Conservation (phyloP, 2,888 invertebrate genomes). For the Lagria hirta region DNA sequence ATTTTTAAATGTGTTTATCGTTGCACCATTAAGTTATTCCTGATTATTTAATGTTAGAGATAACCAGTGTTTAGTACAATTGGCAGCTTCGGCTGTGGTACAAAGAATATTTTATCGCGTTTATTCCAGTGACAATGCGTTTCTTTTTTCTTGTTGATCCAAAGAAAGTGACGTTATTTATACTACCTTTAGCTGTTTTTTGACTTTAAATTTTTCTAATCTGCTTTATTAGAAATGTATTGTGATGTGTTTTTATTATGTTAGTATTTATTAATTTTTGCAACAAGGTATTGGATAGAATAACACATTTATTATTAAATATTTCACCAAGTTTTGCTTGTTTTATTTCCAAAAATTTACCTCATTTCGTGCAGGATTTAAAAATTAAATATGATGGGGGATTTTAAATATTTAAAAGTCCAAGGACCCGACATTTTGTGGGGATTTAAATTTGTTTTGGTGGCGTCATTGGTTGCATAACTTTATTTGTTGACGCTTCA, state of each 20-base stretch:
- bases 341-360: slow-evolving; percentile 6
- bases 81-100: too few species aligned
- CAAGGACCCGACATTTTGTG: slow-evolving; percentile 10
- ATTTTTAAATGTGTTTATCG: too few species aligned
- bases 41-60: too few species aligned
- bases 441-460: slow-evolving; percentile 14
- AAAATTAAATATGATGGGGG: slow-evolving; percentile 25
- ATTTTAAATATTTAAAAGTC: slow-evolving; percentile 25
- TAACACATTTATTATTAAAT: slow-evolving; percentile 15
- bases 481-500: slow-evolving; percentile 10
- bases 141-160: too few species aligned
- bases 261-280: slow-evolving; percentile 22
- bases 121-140: too few species aligned
- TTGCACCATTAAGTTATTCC: too few species aligned
- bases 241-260: slow-evolving; percentile 18
- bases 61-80: too few species aligned
- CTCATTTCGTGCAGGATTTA: slow-evolving; percentile 9
- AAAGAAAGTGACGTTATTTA: too few species aligned
- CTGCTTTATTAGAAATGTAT: slow-evolving; percentile 12
- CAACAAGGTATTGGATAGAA: slow-evolving; percentile 3
- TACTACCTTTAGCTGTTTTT: too few species aligned
- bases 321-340: not conserved
- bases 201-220: slow-evolving; percentile 13
- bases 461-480: slow-evolving; percentile 18
- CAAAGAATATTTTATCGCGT: too few species aligned